These are phyloP conservation scores for Alaudala cheleensis DNA, from an alignment of 2,113 vertebrate genomes.

Conservation along the genomic window DNA sequence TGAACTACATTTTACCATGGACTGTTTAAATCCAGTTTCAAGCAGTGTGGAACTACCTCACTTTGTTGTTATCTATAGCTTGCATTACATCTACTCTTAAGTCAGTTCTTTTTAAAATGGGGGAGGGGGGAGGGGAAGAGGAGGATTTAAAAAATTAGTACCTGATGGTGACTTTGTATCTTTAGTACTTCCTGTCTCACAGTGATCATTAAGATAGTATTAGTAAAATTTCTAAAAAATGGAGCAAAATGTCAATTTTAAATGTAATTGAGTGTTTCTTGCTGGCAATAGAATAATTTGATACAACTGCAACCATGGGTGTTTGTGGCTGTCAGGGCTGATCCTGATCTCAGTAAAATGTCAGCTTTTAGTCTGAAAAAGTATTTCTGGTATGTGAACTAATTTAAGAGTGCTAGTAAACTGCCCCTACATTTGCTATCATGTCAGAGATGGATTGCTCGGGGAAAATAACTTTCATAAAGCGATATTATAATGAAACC, in stretches of 20 bases:
- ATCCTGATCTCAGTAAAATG: neutral
- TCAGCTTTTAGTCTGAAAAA: neutral
- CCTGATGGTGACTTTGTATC: neutral
- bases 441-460: neutral
- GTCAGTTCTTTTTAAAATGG: neutral
- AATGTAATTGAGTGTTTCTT: neutral
- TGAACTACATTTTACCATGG: neutral
- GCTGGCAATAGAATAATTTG: neutral
- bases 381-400: neutral
- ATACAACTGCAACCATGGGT: neutral
- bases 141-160: neutral
- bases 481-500: neutral
- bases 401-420: neutral
- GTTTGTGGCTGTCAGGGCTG: neutral
- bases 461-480: neutral
- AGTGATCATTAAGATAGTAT: neutral
- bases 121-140: too few relatives aligned
- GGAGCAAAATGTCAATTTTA: neutral
- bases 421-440: neutral
- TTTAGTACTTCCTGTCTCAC: neutral
- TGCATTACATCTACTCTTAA: neutral
- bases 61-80: neutral
- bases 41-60: neutral
- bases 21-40: neutral
- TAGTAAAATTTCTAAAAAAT: neutral